These are phyloP conservation scores for Platycheirus rosarum DNA, from an alignment of 2,888 invertebrate genomes.

Conservation along the genomic window DNA sequence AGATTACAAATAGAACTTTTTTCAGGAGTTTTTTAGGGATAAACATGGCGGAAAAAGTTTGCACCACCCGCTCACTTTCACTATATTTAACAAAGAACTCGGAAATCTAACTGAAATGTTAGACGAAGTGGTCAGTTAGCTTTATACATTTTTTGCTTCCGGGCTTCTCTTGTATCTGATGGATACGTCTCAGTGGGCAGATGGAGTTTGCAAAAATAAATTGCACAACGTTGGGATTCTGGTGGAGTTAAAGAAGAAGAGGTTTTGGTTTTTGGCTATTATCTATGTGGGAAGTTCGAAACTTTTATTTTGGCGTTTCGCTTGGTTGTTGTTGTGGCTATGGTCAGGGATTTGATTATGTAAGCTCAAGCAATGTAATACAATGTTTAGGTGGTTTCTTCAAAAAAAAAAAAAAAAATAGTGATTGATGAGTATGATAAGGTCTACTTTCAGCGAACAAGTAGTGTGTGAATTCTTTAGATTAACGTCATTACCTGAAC, in stretches of 20 bases:
- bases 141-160: constrained; percentile 61
- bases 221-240: constrained; percentile 63
- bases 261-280: too few species aligned
- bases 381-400: background rate
- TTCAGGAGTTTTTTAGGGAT: background rate
- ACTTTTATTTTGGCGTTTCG: background rate
- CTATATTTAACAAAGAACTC: too few species aligned
- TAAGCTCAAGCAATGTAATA: background rate
- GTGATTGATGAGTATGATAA: too few species aligned
- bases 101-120: constrained; percentile 40
- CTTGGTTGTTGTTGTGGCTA: background rate
- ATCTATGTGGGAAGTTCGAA: background rate
- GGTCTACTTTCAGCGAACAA: background rate
- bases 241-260: background rate
- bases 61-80: constrained; percentile 5
- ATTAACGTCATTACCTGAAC: too few species aligned
- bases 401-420: background rate
- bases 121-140: constrained; percentile 36
- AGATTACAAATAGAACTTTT: constrained; percentile 2
- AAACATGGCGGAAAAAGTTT: constrained; percentile 24
- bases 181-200: constrained; percentile 61
- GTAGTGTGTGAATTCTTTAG: too few species aligned
- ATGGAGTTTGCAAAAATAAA: constrained; percentile 65
- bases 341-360: constrained; percentile 7
- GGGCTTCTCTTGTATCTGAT: constrained; percentile 16